Percentiles rank a stretch among this genome's conserved stretches.
These are phyloP conservation scores for Bubo blakistoni DNA, from an alignment of 2,113 vertebrate genomes.

Conservation along the genomic window DNA sequence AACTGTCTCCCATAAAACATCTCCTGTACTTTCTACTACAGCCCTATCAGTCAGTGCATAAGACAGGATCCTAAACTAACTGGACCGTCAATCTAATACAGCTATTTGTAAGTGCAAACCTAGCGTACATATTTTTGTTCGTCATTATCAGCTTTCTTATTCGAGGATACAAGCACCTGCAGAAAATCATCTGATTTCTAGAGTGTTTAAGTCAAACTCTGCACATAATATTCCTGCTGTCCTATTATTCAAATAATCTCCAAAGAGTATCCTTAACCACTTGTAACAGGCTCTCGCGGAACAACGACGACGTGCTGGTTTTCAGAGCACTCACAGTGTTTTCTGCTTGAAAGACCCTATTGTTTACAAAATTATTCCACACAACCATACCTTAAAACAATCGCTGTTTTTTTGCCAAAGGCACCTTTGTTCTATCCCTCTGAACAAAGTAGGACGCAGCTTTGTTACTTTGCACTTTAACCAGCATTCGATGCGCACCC, in stretches of 20 bases:
- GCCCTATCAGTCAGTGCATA: neutral
- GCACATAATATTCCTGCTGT: neutral
- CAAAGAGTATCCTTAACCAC: neutral
- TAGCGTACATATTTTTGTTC: accelerated
- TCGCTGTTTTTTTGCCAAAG: neutral
- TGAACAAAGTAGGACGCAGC: neutral
- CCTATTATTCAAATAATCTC: neutral
- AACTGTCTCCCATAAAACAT: neutral
- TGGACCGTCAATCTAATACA: neutral
- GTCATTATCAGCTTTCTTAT: neutral
- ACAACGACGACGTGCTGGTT: neutral
- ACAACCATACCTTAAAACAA: neutral
- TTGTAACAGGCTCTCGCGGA: neutral
- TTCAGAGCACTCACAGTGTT: neutral
- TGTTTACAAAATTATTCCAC: neutral
- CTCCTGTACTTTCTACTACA: neutral
- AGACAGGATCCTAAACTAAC: neutral
- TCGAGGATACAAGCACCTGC: neutral
- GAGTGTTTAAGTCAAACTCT: neutral
- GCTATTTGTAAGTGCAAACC: neutral
- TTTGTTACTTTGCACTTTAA: neutral
- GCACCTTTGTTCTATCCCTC: neutral
- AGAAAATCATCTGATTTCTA: neutral
- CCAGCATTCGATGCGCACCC: neutral
- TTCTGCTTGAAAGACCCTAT: neutral